Base-by-base conservation (phyloP, 1,140 invertebrate genomes). In the Zaprionus ghesquierei region DNA sequence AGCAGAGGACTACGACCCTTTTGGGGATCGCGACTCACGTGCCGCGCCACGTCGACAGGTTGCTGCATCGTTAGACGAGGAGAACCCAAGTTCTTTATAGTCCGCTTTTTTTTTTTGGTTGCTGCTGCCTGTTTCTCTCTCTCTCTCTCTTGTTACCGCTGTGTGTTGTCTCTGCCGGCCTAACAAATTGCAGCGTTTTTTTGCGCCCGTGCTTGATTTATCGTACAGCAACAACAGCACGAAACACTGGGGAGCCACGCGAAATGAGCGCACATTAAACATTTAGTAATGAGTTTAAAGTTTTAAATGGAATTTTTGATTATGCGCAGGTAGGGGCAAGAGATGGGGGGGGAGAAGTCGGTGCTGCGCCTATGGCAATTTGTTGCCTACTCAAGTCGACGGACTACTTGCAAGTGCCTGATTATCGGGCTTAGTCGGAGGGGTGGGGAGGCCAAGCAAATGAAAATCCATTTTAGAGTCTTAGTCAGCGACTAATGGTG, bases 251-350 rank as follows among this genome's bases (percentile, higher is more conserved):
- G n/a, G 35, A n/a, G 12, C 51, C 46, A 53, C 35, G 31, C 70
- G 64, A 64, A 81, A 81, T 64, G 82, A 82, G 84, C 75, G 69
- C 70, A 70, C 84, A 87, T 89, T 89, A 87, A 87, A 87, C 84
- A 87, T 87, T 87, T 79, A 77, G 84, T 89, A 87, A 87, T 87
- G 82, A 87, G 82, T 87, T 87, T 87, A 87, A 89, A 87, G 84
- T 87, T 89, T 82, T 74, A 89, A 87, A 87, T 87, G 72, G 82
- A 87, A 87, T 87, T 79, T 87, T 87, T 87, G 84, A 87, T 87
- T 82, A 82, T 56, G 65, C 68, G 65, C 50, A 15, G 18, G 46
- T 3, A 12, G n/a, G 18, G n/a, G 20, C 25, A 31, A 56, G 41
- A 56, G 50, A 41, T 62, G 25, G 41, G 20, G 44, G 8, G 18